phyloP scores from a whole-genome alignment of 1,140 invertebrate genomes.

The Branchinecta lindahli region DNA sequence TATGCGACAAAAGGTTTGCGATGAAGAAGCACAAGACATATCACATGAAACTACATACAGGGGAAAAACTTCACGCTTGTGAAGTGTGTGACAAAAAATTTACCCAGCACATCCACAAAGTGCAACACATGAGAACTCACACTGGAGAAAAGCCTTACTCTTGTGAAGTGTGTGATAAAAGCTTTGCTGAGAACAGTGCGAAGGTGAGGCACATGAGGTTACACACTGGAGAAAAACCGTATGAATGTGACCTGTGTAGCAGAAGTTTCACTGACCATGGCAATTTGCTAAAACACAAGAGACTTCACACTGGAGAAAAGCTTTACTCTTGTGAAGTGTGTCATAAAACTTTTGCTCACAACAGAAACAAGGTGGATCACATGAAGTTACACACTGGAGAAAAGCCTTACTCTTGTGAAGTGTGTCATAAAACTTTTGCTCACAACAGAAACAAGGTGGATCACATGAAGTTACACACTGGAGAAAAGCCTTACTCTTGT shows the following conservation, averaged over 20 bases:
- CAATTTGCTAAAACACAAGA: constrained; percentile 47
- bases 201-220: constrained; percentile 90
- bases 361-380: no score
- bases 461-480: neutral
- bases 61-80: neutral
- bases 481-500: neutral
- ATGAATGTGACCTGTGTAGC: constrained; percentile 83
- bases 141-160: constrained; percentile 8
- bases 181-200: neutral
- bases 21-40: no score
- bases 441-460: neutral
- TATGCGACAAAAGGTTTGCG: no score
- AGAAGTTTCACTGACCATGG: constrained; percentile 88
- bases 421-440: neutral
- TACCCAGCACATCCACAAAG: neutral
- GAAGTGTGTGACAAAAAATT: neutral
- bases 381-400: no score
- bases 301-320: no score
- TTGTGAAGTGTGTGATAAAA: constrained; percentile 12
- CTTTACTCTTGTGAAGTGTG: no score
- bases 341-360: neutral
- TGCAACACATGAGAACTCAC: constrained; percentile 11
- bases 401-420: no score
- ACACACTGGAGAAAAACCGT: constrained; percentile 91
- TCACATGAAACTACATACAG: neutral